phyloP scores from a whole-genome alignment of 2,113 vertebrate genomes.

The Benitochromis conjunctus region DNA sequence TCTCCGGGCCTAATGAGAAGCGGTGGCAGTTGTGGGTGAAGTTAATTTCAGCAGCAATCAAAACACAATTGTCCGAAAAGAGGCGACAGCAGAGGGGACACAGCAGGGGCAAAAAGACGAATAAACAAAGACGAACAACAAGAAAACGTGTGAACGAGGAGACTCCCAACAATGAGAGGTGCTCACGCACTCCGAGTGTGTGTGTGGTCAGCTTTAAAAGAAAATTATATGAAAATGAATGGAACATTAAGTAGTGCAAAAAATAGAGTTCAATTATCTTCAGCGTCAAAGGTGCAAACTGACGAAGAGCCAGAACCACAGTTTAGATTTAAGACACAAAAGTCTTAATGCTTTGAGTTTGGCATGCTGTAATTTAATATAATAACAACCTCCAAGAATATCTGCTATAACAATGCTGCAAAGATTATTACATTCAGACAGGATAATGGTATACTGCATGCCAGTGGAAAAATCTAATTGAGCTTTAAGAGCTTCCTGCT shows the following conservation, averaged over 20 bases:
- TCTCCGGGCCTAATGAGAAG: conserved; percentile 85
- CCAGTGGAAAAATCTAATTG: not conserved
- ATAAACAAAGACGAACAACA: conserved; percentile 13
- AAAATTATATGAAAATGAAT: not conserved
- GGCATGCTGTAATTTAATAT: not conserved
- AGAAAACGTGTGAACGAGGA: not conserved
- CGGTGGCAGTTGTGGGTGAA: conserved; percentile 71
- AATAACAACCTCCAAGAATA: not conserved
- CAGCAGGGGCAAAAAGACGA: not conserved
- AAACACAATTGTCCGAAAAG: conserved; percentile 49
- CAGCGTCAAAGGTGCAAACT: not conserved
- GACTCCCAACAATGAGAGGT: not conserved
- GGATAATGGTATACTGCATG: not conserved
- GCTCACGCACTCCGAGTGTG: not conserved
- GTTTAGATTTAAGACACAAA: not conserved
- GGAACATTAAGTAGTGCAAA: not conserved
- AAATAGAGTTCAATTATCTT: not conserved
- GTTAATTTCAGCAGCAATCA: conserved; percentile 59
- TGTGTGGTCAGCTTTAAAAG: not conserved
- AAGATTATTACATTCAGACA: not conserved
- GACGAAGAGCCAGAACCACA: not conserved
- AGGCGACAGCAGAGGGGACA: not conserved
- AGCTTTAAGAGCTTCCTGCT: not conserved
- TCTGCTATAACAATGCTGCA: not conserved
- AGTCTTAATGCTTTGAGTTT: not conserved